Evolutionary conservation across 2,888 invertebrate genomes (phyloP).

Genomic region (Drosophila ezoana): DNA sequence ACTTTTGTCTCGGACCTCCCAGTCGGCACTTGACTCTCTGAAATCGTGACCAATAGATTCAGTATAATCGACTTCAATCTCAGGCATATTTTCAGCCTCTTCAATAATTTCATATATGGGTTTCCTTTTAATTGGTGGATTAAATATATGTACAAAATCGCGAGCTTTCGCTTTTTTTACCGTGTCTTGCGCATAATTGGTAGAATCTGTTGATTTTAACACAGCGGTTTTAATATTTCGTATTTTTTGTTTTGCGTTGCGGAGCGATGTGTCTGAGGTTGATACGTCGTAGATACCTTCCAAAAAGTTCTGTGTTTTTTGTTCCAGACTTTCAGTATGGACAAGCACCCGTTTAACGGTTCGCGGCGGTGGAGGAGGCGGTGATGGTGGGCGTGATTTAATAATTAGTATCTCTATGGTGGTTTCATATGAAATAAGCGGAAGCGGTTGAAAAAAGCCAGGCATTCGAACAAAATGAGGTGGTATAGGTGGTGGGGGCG

Average conservation of each 20-base stretch:
- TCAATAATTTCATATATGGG: constrained; percentile 84
- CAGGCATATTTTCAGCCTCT: constrained; percentile 74
- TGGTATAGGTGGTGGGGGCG: constrained; percentile 80
- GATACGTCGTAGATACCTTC: constrained; percentile 82
- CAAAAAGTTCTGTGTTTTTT: constrained; percentile 84
- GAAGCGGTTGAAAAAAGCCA: constrained; percentile 85
- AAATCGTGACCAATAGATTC: constrained; percentile 82
- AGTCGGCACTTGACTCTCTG: constrained; percentile 80
- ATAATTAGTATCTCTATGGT: constrained; percentile 84
- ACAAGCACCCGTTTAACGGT: constrained; percentile 83
- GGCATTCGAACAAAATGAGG: constrained; percentile 84
- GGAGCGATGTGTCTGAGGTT: constrained; percentile 82
- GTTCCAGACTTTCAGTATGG: constrained; percentile 84
- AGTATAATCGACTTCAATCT: constrained; percentile 74
- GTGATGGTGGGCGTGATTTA: constrained; percentile 82
- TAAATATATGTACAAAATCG: constrained; percentile 84
- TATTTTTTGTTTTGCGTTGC: constrained; percentile 84
- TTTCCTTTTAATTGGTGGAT: constrained; percentile 82
- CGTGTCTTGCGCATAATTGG: constrained; percentile 85
- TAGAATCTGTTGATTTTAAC: constrained; percentile 83
- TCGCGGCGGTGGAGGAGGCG: constrained; percentile 82
- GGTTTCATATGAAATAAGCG: constrained; percentile 84
- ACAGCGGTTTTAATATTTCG: constrained; percentile 84
- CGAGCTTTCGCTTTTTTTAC: constrained; percentile 85
- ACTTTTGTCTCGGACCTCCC: constrained; percentile 80